Evolutionary conservation across 2,113 vertebrate genomes (phyloP).

Genomic region (Strix aluco): DNA sequence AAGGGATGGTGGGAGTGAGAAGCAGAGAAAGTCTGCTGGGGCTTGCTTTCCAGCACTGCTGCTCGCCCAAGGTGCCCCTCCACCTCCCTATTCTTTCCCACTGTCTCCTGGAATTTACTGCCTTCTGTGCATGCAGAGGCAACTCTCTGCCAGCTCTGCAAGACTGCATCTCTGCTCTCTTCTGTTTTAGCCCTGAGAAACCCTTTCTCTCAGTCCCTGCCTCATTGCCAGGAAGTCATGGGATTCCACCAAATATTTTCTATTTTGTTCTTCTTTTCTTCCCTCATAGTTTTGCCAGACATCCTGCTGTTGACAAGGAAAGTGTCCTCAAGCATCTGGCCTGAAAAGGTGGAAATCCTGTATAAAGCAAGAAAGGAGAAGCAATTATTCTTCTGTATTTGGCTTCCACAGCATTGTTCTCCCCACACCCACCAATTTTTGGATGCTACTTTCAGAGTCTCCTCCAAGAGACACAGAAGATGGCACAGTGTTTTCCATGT

Average conservation of each 20-base stretch:
- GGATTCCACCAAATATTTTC: background rate
- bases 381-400: background rate
- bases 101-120: background rate
- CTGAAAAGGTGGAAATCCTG: background rate
- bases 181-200: background rate
- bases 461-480: background rate
- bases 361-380: background rate
- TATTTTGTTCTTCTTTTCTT: background rate
- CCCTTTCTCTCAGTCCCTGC: background rate
- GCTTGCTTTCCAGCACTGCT: background rate
- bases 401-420: background rate
- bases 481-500: background rate
- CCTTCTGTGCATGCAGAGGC: background rate
- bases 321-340: background rate
- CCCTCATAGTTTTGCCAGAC: background rate
- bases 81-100: background rate
- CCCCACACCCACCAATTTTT: background rate
- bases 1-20: background rate
- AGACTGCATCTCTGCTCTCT: background rate
- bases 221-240: background rate
- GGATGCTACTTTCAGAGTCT: background rate
- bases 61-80: background rate
- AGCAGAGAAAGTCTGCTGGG: background rate
- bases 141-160: background rate
- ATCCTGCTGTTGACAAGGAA: background rate